A percentile compares a stretch with the other conserved stretches of the same genome.
Evolutionary conservation across 1,140 invertebrate species (phyloP).

Genomic region (Cyclargus thomasi): DNA sequence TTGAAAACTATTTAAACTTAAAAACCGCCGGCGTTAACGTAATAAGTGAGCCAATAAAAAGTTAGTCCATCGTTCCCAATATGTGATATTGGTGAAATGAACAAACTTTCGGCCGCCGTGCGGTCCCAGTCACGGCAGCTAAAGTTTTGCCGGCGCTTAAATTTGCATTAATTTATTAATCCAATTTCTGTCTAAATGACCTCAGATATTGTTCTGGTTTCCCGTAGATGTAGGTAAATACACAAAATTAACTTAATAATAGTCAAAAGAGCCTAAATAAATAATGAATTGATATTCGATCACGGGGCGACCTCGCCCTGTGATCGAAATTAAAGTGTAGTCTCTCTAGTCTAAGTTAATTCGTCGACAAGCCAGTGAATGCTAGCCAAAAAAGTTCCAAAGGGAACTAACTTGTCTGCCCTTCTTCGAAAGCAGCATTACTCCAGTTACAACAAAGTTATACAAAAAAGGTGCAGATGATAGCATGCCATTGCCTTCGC

Average conservation of each 20-base stretch:
- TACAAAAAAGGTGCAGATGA: neutral
- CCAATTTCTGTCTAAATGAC: neutral
- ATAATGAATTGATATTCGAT: too few relatives aligned
- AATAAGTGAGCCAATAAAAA: conserved; percentile 1
- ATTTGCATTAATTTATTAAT: conserved; percentile 4
- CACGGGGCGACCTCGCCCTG: too few relatives aligned
- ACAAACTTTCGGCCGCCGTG: neutral
- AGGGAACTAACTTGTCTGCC: too few relatives aligned
- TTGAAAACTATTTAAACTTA: too few relatives aligned
- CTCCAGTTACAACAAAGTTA: neutral
- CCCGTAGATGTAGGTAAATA: neutral
- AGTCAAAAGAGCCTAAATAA: too few relatives aligned
- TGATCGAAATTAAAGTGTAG: too few relatives aligned
- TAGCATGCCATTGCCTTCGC: neutral
- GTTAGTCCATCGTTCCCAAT: neutral
- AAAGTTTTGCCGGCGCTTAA: neutral
- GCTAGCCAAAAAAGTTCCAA: too few relatives aligned
- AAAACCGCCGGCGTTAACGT: neutral
- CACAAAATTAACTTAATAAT: too few relatives aligned
- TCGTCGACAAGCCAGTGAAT: too few relatives aligned
- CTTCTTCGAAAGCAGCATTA: too few relatives aligned
- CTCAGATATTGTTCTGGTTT: neutral
- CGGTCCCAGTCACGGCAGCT: neutral
- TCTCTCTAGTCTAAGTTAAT: too few relatives aligned
- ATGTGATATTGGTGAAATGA: conserved; percentile 1